Percentiles rank a stretch among this genome's conserved stretches.
phyloP scores from a whole-genome alignment of 2,113 vertebrate species.

The Hippocampus mohnikei region DNA sequence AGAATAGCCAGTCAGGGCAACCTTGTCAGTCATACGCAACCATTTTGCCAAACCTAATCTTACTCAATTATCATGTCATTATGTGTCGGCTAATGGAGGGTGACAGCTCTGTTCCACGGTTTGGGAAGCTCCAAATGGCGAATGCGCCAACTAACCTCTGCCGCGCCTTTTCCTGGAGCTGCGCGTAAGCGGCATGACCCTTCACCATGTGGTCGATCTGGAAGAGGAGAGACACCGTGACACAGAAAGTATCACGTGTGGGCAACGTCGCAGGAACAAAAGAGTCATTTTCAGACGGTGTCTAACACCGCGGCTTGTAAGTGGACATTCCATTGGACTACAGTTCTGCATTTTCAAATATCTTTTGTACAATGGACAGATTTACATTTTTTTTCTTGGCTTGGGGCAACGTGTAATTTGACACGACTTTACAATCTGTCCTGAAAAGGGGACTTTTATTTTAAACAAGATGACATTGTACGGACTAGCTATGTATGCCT shows the following conservation, averaged over 20 bases:
- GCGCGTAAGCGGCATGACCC: constrained; percentile 80
- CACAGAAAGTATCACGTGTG: too few relatives aligned
- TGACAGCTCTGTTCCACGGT: constrained; percentile 1
- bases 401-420: too few relatives aligned
- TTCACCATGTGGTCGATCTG: constrained; percentile 90
- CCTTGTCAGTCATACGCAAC: background rate
- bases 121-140: background rate
- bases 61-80: constrained; percentile 1
- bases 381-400: too few relatives aligned
- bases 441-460: too few relatives aligned
- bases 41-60: background rate
- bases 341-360: too few relatives aligned
- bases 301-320: too few relatives aligned
- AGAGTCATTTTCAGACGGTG: background rate
- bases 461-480: too few relatives aligned
- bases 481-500: too few relatives aligned
- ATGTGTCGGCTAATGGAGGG: background rate
- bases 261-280: background rate
- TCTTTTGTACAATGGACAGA: too few relatives aligned
- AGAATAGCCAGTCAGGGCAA: background rate
- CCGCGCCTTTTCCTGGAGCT: constrained; percentile 78
- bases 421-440: too few relatives aligned
- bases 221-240: constrained; percentile 38
- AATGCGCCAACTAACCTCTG: constrained; percentile 73
- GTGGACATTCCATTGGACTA: too few relatives aligned